Percentiles rank a stretch among this genome's conserved stretches.
These are phyloP conservation scores for Zaprionus bogoriensis DNA, from an alignment of 2,888 invertebrate genomes.

Conservation along the genomic window DNA sequence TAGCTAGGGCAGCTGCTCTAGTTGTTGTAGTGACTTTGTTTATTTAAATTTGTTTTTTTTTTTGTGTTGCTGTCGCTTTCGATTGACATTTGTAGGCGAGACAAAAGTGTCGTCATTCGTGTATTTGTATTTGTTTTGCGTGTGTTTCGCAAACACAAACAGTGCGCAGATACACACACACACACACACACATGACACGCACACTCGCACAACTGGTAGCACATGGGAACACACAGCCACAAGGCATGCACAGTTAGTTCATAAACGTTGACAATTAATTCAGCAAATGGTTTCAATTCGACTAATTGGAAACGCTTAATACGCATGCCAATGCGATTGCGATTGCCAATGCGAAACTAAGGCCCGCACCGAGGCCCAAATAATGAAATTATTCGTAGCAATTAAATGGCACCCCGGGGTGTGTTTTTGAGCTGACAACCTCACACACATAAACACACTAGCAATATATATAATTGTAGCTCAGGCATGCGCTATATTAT, in stretches of 20 bases:
- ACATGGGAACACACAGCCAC: slow-evolving; percentile 1
- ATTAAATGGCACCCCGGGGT: slow-evolving; percentile 64
- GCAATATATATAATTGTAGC: background rate
- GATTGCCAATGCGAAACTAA: slow-evolving; percentile 44
- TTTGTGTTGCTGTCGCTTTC: slow-evolving; percentile 3
- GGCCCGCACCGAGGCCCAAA: slow-evolving; percentile 28
- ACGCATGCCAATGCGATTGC: slow-evolving; percentile 39
- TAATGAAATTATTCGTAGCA: slow-evolving; percentile 72
- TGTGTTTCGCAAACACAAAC: slow-evolving; percentile 38
- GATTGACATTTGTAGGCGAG: slow-evolving; percentile 9
- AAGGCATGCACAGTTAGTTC: slow-evolving; percentile 52
- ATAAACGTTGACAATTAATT: slow-evolving; percentile 77
- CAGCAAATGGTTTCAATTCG: slow-evolving; percentile 65
- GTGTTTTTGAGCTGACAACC: slow-evolving; percentile 36
- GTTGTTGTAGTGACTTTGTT: slow-evolving; percentile 20
- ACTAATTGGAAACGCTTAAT: slow-evolving; percentile 75
- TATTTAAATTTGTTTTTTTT: slow-evolving; percentile 18
- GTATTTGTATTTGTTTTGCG: slow-evolving; percentile 24
- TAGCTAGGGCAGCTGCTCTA: no score
- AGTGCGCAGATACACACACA: background rate
- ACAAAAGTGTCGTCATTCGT: slow-evolving; percentile 23
- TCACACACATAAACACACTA: background rate
- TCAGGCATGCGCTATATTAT: background rate
- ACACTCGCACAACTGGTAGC: slow-evolving; percentile 3
- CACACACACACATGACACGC: background rate